phyloP scores from a whole-genome alignment of 2,113 vertebrate species.

The Egretta garzetta region DNA sequence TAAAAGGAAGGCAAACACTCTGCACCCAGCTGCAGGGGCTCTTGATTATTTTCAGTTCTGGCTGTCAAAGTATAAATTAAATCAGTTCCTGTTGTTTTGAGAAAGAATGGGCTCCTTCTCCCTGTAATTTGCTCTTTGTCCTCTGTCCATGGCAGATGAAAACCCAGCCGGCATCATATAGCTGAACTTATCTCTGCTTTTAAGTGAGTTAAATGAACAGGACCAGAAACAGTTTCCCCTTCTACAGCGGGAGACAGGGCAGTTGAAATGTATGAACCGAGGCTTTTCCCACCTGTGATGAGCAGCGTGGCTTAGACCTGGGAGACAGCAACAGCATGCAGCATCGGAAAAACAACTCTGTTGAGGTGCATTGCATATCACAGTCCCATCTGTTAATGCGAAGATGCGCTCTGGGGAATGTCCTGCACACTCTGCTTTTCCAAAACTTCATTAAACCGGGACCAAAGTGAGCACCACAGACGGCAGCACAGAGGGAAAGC shows the following conservation, averaged over 20 bases:
- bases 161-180: neutral
- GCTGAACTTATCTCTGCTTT: neutral
- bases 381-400: rapidly evolving
- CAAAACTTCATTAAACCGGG: neutral
- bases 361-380: rapidly evolving
- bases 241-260: rapidly evolving
- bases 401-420: neutral
- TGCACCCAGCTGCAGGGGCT: neutral
- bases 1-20: neutral
- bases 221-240: neutral
- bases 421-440: neutral
- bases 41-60: neutral
- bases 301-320: neutral
- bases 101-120: neutral
- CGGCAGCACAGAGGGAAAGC: neutral
- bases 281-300: neutral
- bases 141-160: neutral
- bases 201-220: neutral
- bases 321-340: neutral
- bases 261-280: neutral
- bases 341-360: neutral
- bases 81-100: neutral
- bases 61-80: neutral
- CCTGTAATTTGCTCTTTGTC: neutral
- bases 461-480: neutral